These are phyloP conservation scores for Danio kyathit DNA, from an alignment of 2,797 vertebrate species.

Conservation along the genomic window DNA sequence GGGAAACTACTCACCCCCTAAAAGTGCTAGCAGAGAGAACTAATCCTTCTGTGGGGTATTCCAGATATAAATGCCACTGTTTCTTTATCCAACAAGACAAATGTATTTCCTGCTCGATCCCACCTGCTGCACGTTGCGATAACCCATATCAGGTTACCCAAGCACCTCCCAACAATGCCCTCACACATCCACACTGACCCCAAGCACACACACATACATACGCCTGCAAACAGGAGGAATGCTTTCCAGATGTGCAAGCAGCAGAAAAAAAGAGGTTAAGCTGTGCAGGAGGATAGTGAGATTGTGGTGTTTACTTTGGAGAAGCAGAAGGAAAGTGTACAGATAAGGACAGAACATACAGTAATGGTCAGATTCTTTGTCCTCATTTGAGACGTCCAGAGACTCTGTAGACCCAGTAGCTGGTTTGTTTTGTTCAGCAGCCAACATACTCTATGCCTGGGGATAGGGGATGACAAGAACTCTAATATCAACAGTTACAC, in stretches of 20 bases:
- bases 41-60: not conserved
- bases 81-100: conserved; percentile 28
- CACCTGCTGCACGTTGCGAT: conserved; percentile 45
- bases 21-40: conserved; percentile 4
- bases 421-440: conserved; percentile 31
- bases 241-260: conserved; percentile 44
- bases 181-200: conserved; percentile 15
- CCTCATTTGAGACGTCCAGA: not conserved
- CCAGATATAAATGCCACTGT: not conserved
- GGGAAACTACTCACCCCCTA: not conserved
- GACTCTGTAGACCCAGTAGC: conserved; percentile 10
- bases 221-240: conserved; percentile 29
- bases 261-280: conserved; percentile 9
- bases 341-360: conserved; percentile 11
- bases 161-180: conserved; percentile 17
- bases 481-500: conserved; percentile 4
- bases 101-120: conserved; percentile 14
- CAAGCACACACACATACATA: not conserved
- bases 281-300: conserved; percentile 6
- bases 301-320: not conserved
- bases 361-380: not conserved
- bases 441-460: not conserved
- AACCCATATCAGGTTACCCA: conserved; percentile 42
- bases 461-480: not conserved
- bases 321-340: not conserved